These are phyloP conservation scores for Camelus dromedarius DNA, from an alignment of 2,113 vertebrate species.

Conservation along the genomic window DNA sequence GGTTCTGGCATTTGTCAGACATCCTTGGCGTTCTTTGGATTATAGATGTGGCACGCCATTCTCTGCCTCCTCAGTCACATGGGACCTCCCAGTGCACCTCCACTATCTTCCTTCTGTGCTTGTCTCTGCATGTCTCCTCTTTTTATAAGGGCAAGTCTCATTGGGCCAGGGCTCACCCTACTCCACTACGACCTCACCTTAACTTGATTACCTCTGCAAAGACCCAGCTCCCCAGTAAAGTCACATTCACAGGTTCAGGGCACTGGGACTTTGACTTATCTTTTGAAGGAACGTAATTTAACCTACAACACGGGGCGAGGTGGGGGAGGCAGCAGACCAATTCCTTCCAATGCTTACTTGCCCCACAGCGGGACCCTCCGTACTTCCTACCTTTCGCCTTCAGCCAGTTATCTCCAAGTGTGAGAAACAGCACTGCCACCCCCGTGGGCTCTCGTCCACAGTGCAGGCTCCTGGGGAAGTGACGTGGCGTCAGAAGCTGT, in stretches of 20 bases:
- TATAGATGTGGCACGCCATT: neutral
- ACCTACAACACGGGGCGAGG: neutral
- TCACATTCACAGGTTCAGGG: neutral
- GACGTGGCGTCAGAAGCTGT: neutral
- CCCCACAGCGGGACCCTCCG: rapidly evolving
- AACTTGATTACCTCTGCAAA: neutral
- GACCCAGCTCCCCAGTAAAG: neutral
- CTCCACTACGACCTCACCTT: neutral
- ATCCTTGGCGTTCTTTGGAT: neutral
- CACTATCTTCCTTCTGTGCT: rapidly evolving
- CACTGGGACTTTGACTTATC: neutral
- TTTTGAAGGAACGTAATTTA: neutral
- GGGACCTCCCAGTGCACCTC: neutral
- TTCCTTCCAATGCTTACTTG: neutral
- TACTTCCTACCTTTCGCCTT: neutral
- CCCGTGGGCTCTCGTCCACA: neutral
- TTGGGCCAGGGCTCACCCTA: neutral
- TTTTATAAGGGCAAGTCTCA: neutral
- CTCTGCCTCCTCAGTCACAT: rapidly evolving
- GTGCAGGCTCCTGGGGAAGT: neutral
- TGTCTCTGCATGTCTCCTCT: neutral
- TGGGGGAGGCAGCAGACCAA: too few relatives aligned
- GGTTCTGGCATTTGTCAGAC: neutral
- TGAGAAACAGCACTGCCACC: neutral
- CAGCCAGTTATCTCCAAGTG: neutral